Evolutionary conservation across 2,113 vertebrate species (phyloP).

Genomic region (Tylochromis polylepis): DNA sequence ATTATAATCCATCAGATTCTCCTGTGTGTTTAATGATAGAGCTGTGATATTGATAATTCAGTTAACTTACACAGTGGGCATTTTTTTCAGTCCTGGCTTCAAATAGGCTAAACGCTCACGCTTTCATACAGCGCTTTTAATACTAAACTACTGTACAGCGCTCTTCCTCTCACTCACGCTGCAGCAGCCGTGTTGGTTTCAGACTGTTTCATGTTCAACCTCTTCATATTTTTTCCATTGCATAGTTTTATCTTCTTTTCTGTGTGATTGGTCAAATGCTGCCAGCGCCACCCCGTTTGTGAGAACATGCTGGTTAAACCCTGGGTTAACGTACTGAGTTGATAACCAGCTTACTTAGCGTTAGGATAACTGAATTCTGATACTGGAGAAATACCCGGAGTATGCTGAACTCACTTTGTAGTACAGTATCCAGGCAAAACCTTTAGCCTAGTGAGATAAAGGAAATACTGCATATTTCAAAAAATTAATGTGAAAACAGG

Average conservation of each 20-base stretch:
- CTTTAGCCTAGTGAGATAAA: not conserved
- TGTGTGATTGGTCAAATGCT: not conserved
- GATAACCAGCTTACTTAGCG: accelerated
- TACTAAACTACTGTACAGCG: not conserved
- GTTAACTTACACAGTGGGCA: not conserved
- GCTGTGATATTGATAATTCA: not conserved
- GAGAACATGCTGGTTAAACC: not conserved
- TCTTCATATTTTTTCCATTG: not conserved
- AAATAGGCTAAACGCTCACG: not conserved
- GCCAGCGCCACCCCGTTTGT: not conserved
- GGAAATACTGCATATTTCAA: not conserved
- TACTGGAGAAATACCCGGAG: not conserved
- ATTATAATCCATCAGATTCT: not conserved
- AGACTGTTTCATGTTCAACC: not conserved
- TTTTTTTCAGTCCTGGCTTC: not conserved
- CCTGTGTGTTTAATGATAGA: not conserved
- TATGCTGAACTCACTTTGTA: not conserved
- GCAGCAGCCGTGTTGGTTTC: not conserved
- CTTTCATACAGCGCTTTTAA: not conserved
- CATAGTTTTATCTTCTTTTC: not conserved
- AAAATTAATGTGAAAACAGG: not conserved
- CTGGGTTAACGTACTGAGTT: not conserved
- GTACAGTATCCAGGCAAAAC: not conserved
- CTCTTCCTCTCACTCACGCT: not conserved
- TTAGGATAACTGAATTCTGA: not conserved